Conservation (phyloP, 2,797 vertebrate genomes). For the Knipowitschia caucasica region DNA sequence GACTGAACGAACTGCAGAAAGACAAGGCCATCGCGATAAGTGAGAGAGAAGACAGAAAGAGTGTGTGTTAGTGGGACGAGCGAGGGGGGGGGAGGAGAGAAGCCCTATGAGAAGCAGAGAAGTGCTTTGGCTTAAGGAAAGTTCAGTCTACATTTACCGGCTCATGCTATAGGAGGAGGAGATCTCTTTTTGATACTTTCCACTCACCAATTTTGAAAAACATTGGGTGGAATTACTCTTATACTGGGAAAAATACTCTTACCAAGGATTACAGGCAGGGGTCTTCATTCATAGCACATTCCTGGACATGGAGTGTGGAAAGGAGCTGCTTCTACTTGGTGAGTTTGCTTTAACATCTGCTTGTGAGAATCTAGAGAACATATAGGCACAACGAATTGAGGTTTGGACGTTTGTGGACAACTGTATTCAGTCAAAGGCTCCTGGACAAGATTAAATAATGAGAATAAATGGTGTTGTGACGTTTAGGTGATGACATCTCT, state of each 20-base stretch:
- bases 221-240: background rate
- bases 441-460: background rate
- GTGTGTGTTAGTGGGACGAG: background rate
- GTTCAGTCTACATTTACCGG: constrained; percentile 15
- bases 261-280: background rate
- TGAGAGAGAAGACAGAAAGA: constrained; percentile 13
- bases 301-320: constrained; percentile 42
- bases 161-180: constrained; percentile 7
- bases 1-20: constrained; percentile 3
- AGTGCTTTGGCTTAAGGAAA: constrained; percentile 27
- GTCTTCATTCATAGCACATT: background rate
- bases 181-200: background rate
- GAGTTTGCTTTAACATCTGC: constrained; percentile 29
- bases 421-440: background rate
- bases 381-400: background rate
- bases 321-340: constrained; percentile 52
- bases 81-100: background rate
- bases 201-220: background rate
- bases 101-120: constrained; percentile 25
- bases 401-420: background rate
- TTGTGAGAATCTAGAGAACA: constrained; percentile 2
- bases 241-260: background rate
- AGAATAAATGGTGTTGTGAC: constrained; percentile 1
- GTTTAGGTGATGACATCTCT: background rate
- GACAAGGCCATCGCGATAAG: constrained; percentile 20